A percentile compares a stretch with the other conserved stretches of the same genome.
These are phyloP conservation scores for Epinephelus lanceolatus DNA, from an alignment of 2,113 vertebrate genomes.

Conservation along the genomic window DNA sequence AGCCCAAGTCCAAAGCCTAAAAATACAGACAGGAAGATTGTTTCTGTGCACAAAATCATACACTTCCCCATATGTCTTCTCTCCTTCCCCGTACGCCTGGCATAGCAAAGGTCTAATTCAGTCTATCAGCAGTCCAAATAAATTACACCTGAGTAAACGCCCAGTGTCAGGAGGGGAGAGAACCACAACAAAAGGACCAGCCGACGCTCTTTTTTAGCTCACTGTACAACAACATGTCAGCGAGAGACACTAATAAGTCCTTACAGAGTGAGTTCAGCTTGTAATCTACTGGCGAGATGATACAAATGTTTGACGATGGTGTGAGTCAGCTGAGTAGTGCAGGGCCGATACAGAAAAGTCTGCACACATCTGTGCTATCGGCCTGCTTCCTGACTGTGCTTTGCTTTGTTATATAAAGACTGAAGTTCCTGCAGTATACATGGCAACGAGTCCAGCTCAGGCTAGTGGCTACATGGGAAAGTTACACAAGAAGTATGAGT, in stretches of 20 bases:
- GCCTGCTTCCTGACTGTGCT: background rate
- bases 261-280: conserved; percentile 11
- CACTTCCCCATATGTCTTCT: conserved; percentile 54
- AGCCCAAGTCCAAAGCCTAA: conserved; percentile 71
- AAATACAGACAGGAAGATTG: conserved; percentile 73
- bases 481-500: conserved; percentile 66
- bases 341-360: conserved; percentile 12
- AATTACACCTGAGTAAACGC: conserved; percentile 71
- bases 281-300: conserved; percentile 2
- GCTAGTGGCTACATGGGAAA: conserved; percentile 59
- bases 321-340: conserved; percentile 29
- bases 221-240: conserved; percentile 21
- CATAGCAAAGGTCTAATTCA: conserved; percentile 47
- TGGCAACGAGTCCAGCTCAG: conserved; percentile 58
- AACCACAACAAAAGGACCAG: conserved; percentile 18
- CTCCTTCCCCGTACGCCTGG: conserved; percentile 15
- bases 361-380: background rate
- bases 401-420: background rate
- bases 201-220: conserved; percentile 3
- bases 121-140: conserved; percentile 50
- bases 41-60: conserved; percentile 76
- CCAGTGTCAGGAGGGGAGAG: conserved; percentile 36
- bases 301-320: background rate
- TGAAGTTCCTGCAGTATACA: conserved; percentile 36
- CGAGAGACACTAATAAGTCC: background rate